Evolutionary conservation across 2,888 invertebrate genomes (phyloP), one percentile per base, ranked within the genome.

Genomic region (Rotaria macrura): DNA sequence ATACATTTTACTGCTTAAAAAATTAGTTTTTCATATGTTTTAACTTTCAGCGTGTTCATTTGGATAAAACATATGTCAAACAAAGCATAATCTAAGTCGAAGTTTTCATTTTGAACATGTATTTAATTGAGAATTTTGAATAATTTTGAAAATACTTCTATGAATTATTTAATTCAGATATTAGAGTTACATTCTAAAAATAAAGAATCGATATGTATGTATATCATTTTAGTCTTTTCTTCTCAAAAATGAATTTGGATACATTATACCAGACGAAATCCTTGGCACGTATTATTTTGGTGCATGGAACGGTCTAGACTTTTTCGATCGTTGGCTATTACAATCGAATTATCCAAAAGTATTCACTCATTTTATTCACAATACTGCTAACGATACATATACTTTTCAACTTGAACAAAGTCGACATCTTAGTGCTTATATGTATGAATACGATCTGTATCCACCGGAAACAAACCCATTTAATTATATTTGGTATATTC

Each of bases 301-400:
- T 83, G 10, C 84, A 49, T 86, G 86, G 86, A 20, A 29, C 1
- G 86, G 79, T 12, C 38, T 17, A 43, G 74, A 84, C 2, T 86
- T 86, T 43, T 86, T 86, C 17, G 84, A 84, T 34, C 29, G 86
- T 52, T 86, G 86, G 86, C 47, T 38, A 23, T 23, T 23, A 54
- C 86, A 86, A 85, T 17, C 86, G 5, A 86, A 86, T 38, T 86
- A 54, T 83, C 86, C 86, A 47, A 43, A n/a, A 79, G 4, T 79
- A 12, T 43, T n/a, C 25, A n/a, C 43, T 43, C 25, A 34, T 12
- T n/a, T 79, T n/a, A 25, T 40, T n/a, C n/a, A 43, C 25, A 43
- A 79, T 40, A 25, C 25, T 5, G 2, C 40, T 25, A 4, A 23
- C n/a, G 6, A 9, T n/a, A 43, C 1, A 4, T 23, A 25, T 43